Base-by-base conservation (phyloP, 1,140 invertebrate species). In the Lordiphosa mommai region DNA sequence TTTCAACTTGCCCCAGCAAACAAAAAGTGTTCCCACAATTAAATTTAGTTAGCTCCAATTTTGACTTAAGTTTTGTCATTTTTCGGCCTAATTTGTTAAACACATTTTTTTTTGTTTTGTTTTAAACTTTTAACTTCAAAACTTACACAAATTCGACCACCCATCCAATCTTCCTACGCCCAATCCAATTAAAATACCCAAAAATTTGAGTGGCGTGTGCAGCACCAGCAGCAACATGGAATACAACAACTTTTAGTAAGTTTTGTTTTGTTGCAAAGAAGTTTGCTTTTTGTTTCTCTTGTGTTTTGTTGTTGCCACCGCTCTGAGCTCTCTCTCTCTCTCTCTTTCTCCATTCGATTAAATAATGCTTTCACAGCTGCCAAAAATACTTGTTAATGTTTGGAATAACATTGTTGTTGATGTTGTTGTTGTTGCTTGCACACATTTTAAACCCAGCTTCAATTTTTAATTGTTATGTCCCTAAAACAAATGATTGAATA, bases 201-300 rank as follows among this genome's bases (percentile, higher is more conserved):
- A 50, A 16, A 43, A 41, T 40, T 33, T 60, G 27, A 33, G 13
- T 58, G 46, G 36, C 56, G 53, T 67, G 59, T 71, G 70, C 90
- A 92, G 91, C 91, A 92, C 90, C 91, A 92, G 88, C 91, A 92
- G 89, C 91, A 92, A 90, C 91, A 92, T 84, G 91, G 91, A 79
- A 91, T 92, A 68, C 91, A 92, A 87, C 91, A 92, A 89, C 91
- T 92, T 89, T 90, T 92, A 90, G 91, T 92, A 92, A 92, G 91
- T 92, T 76, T 43, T 55, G 23, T 64, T 68, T 66, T 49, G 64
- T 69, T 67, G 63, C 63, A 33, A 68, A 29, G 52, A 67, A 3
- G 47, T 73, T 74, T 52, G 36, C 50, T 66, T 65, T 44, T 58
- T 52, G 30, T 68, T 76, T 74, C 23, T 27, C 23, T 4, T 27